These are phyloP conservation scores for Urocitellus parryii DNA, from an alignment of 2,113 vertebrate genomes.

Conservation along the genomic window DNA sequence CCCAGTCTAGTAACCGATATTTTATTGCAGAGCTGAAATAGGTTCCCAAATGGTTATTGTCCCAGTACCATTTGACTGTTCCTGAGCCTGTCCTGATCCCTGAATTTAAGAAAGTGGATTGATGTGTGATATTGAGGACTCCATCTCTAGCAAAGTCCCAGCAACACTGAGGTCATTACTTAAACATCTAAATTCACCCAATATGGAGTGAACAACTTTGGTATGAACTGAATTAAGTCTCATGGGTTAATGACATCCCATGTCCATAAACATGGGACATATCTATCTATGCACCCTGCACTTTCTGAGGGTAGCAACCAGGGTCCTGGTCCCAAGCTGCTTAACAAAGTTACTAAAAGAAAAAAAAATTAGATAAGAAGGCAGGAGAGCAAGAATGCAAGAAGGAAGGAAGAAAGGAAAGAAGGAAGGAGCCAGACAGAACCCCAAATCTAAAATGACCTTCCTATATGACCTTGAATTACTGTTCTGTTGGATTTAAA, in stretches of 20 bases:
- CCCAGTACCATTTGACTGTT: neutral
- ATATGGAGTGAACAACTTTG: neutral
- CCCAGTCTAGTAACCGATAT: neutral
- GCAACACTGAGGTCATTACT: neutral
- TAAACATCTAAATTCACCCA: neutral
- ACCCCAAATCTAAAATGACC: neutral
- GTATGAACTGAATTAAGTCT: neutral
- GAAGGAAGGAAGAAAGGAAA: neutral
- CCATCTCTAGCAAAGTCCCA: neutral
- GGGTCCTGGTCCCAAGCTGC: neutral
- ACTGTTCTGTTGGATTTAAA: neutral
- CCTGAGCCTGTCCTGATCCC: neutral
- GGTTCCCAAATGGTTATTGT: neutral
- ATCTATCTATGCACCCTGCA: accelerated
- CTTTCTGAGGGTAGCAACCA: neutral
- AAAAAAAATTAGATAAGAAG: neutral
- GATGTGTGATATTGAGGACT: neutral
- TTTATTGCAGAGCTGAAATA: neutral
- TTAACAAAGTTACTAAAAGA: neutral
- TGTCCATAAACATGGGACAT: neutral
- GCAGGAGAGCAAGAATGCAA: neutral
- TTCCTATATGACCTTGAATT: neutral
- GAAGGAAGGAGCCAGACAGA: neutral
- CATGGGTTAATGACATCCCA: neutral
- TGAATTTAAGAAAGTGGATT: neutral